Conservation (phyloP, 2,888 invertebrate species). For the Vanessa cardui region DNA sequence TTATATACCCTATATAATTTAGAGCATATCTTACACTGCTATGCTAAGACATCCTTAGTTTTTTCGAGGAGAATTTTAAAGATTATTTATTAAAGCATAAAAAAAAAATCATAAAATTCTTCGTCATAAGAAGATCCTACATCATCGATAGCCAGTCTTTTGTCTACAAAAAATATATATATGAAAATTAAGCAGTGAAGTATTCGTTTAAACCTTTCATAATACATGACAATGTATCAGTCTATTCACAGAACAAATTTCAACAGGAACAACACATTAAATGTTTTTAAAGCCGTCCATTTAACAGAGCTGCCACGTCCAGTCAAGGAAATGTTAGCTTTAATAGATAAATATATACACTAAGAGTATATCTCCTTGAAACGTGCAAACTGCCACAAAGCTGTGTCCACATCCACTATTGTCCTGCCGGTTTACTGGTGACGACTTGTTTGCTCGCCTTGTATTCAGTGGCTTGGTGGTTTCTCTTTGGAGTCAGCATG, state of each 20-base stretch:
- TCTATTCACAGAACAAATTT: background rate
- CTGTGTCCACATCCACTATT: constrained; percentile 54
- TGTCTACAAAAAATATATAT: too few species aligned
- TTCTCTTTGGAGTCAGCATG: background rate
- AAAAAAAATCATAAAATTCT: too few species aligned
- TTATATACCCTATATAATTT: too few species aligned
- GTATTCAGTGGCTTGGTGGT: constrained; percentile 10
- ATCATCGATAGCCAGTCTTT: too few species aligned
- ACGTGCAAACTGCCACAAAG: constrained; percentile 47
- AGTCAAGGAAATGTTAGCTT: constrained; percentile 30
- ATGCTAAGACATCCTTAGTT: too few species aligned
- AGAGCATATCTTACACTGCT: too few species aligned
- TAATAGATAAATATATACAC: constrained; percentile 40
- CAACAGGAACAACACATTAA: background rate
- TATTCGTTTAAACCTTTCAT: too few species aligned
- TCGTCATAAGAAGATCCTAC: too few species aligned
- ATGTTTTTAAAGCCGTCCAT: background rate
- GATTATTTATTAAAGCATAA: too few species aligned
- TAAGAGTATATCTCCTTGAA: constrained; percentile 49
- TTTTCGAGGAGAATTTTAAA: too few species aligned
- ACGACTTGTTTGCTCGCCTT: constrained; percentile 49
- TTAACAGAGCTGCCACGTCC: background rate
- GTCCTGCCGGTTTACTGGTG: constrained; percentile 48
- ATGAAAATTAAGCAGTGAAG: too few species aligned
- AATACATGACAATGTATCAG: too few species aligned